These are phyloP conservation scores for Sciurus niger DNA, from an alignment of 2,113 vertebrate genomes.

Conservation along the genomic window DNA sequence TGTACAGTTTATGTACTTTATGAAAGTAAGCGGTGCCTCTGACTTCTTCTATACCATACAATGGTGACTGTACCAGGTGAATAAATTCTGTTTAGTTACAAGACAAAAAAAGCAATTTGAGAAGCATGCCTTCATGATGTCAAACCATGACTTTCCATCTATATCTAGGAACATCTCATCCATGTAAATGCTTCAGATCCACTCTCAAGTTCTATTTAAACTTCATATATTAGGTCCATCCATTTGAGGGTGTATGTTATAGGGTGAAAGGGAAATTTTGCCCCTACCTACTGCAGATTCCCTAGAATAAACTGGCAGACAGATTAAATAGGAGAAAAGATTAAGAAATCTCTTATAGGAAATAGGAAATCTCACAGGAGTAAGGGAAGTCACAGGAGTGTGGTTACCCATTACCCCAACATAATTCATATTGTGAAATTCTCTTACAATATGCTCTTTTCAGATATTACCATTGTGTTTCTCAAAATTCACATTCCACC, in stretches of 20 bases:
- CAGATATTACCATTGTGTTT: background rate
- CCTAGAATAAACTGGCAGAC: background rate
- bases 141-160: background rate
- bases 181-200: background rate
- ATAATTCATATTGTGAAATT: background rate
- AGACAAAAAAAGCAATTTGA: background rate
- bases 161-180: background rate
- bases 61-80: no score
- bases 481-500: background rate
- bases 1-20: background rate
- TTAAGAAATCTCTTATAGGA: no score
- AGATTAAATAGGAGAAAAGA: background rate
- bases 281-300: background rate
- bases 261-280: background rate
- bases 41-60: background rate
- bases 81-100: background rate
- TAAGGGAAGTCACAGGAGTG: background rate
- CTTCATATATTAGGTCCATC: background rate
- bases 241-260: no score
- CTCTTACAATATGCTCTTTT: background rate
- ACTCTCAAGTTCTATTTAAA: background rate
- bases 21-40: background rate
- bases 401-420: background rate
- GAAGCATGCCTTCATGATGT: background rate
- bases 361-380: background rate